A percentile compares a stretch with the other conserved stretches of the same genome.
phyloP scores from a whole-genome alignment of 2,888 invertebrate genomes.

The Euphydryas editha region DNA sequence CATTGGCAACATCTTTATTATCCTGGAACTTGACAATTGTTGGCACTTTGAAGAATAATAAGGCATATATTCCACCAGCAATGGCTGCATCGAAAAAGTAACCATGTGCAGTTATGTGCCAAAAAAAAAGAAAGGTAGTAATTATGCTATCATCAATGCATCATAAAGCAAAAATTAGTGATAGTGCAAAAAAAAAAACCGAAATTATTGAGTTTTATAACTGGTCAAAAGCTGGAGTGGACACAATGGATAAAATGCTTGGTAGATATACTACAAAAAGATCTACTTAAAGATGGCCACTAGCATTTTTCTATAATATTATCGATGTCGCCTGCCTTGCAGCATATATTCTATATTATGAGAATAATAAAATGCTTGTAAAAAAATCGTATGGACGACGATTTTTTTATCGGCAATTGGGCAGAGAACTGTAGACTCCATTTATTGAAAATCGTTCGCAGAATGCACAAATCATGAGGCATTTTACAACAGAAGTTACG shows the following conservation, averaged over 20 bases:
- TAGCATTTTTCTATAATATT: background rate
- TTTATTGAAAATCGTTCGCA: too few species aligned
- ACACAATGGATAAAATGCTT: constrained; percentile 6
- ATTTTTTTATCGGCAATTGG: too few species aligned
- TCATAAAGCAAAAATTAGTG: background rate
- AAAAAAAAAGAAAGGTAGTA: background rate
- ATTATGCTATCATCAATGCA: background rate
- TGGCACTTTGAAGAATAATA: background rate
- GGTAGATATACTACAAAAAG: background rate
- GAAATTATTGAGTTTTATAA: constrained; percentile 4
- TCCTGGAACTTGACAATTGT: background rate
- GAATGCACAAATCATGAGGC: background rate
- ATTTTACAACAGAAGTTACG: background rate
- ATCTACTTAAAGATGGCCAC: background rate
- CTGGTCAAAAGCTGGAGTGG: constrained; percentile 1
- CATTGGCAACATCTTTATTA: background rate
- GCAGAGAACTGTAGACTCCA: too few species aligned
- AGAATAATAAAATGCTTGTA: too few species aligned
- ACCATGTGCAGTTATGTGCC: background rate
- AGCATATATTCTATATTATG: background rate
- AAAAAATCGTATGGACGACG: too few species aligned
- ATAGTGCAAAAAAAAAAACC: background rate
- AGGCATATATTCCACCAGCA: background rate
- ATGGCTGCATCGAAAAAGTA: background rate
- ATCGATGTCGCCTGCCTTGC: background rate